Percentiles rank a stretch among this genome's conserved stretches.
Conservation (phyloP, 2,888 invertebrate genomes). For the Drosophila parthenogenetica region DNA sequence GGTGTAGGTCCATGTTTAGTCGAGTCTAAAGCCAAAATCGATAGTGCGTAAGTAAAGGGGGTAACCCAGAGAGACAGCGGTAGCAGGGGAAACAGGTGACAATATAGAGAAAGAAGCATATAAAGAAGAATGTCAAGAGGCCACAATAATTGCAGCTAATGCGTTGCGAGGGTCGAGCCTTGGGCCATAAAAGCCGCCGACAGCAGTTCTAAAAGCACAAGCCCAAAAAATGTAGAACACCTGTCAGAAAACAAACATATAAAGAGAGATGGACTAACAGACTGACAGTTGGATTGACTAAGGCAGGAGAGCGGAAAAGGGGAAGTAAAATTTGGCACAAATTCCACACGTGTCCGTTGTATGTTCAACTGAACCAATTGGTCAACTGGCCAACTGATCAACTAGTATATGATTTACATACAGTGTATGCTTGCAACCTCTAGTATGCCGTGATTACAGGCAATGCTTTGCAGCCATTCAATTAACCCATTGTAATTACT, state of each 20-base stretch:
- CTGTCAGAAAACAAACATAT: slow-evolving; percentile 41
- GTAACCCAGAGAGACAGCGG: no score
- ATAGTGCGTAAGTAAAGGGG: slow-evolving; percentile 62
- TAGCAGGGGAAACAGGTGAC: background rate
- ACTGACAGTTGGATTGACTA: background rate
- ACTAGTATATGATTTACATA: background rate
- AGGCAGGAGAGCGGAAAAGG: background rate
- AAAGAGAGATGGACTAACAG: slow-evolving; percentile 9
- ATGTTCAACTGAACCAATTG: slow-evolving; percentile 27
- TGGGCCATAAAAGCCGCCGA: slow-evolving; percentile 62
- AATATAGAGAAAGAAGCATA: slow-evolving; percentile 29
- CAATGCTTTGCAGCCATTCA: slow-evolving; percentile 47
- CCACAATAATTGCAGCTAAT: slow-evolving; percentile 80
- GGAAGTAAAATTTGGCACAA: slow-evolving; percentile 31
- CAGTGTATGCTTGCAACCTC: background rate
- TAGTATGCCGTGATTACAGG: slow-evolving; percentile 38
- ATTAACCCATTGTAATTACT: slow-evolving; percentile 51
- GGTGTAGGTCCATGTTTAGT: slow-evolving; percentile 39
- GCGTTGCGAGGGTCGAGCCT: slow-evolving; percentile 71
- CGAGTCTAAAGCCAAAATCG: slow-evolving; percentile 49
- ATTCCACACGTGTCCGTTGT: slow-evolving; percentile 49
- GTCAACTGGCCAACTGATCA: slow-evolving; percentile 1
- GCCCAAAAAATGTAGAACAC: slow-evolving; percentile 55
- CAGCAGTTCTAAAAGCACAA: slow-evolving; percentile 28
- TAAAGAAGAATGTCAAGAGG: slow-evolving; percentile 79